Percentiles rank a stretch among this genome's conserved stretches.
Conservation (phyloP, 2,797 vertebrate species). For the Enoplosus armatus region DNA sequence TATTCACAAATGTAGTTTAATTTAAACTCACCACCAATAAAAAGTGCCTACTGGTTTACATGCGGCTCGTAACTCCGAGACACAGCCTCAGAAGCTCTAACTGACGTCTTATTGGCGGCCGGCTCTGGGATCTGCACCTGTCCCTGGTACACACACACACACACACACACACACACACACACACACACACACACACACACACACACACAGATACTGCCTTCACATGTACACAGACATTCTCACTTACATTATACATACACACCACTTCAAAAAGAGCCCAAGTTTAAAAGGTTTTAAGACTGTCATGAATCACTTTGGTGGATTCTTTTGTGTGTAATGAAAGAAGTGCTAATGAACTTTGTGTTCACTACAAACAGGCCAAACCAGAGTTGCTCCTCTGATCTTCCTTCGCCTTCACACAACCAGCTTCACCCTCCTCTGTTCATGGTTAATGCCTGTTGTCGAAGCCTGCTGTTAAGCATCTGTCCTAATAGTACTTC, state of each 20-base stretch:
- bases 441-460: conserved; percentile 44
- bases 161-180: conserved; percentile 20
- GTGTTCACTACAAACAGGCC: conserved; percentile 73
- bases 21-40: conserved; percentile 81
- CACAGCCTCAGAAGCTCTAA: conserved; percentile 72
- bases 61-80: conserved; percentile 72
- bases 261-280: conserved; percentile 69
- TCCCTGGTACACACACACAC: conserved; percentile 42
- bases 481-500: conserved; percentile 63
- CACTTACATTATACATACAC: conserved; percentile 57
- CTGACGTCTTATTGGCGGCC: conserved; percentile 66
- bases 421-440: conserved; percentile 48
- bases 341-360: conserved; percentile 79
- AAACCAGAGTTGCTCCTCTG: conserved; percentile 73
- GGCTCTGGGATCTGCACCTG: conserved; percentile 73
- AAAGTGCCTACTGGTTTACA: conserved; percentile 78
- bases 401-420: conserved; percentile 65
- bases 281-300: conserved; percentile 67
- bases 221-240: conserved; percentile 45
- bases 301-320: conserved; percentile 71
- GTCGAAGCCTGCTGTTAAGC: conserved; percentile 55
- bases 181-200: conserved; percentile 5
- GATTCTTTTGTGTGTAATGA: conserved; percentile 71
- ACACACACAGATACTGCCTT: conserved; percentile 40
- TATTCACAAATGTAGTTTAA: conserved; percentile 83